phyloP scores from a whole-genome alignment of 2,888 invertebrate species.

The Lypha dubia region DNA sequence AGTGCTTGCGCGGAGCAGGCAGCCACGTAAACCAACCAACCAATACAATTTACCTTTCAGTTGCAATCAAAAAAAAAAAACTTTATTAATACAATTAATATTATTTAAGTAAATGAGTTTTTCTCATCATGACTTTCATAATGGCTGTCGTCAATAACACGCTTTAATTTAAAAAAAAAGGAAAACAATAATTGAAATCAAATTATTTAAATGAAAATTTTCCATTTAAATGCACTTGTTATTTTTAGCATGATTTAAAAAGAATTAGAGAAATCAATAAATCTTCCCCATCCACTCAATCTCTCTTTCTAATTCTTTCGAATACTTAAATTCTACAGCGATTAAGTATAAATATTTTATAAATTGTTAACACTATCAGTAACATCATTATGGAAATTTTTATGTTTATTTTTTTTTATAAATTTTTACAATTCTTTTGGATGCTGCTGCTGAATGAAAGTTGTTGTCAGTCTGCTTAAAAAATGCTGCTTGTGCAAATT shows the following conservation, averaged over 20 bases:
- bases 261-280: slow-evolving; percentile 13
- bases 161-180: background rate
- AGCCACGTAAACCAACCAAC: too few relatives aligned
- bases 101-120: too few relatives aligned
- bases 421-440: background rate
- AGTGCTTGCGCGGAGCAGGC: too few relatives aligned
- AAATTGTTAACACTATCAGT: slow-evolving; percentile 33
- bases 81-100: too few relatives aligned
- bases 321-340: background rate
- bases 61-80: too few relatives aligned
- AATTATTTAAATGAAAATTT: background rate
- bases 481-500: slow-evolving; percentile 23
- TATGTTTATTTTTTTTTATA: background rate
- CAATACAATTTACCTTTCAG: too few relatives aligned
- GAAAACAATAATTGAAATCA: background rate
- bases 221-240: background rate
- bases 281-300: background rate
- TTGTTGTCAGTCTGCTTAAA: slow-evolving; percentile 22
- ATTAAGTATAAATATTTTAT: background rate
- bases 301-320: background rate
- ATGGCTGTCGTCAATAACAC: too few relatives aligned
- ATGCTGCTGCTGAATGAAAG: background rate
- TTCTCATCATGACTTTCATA: too few relatives aligned
- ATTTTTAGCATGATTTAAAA: background rate
- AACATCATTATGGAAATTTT: slow-evolving; percentile 27